Evolutionary conservation across 2,888 invertebrate species (phyloP).

Genomic region (Pyrrhia umbra): DNA sequence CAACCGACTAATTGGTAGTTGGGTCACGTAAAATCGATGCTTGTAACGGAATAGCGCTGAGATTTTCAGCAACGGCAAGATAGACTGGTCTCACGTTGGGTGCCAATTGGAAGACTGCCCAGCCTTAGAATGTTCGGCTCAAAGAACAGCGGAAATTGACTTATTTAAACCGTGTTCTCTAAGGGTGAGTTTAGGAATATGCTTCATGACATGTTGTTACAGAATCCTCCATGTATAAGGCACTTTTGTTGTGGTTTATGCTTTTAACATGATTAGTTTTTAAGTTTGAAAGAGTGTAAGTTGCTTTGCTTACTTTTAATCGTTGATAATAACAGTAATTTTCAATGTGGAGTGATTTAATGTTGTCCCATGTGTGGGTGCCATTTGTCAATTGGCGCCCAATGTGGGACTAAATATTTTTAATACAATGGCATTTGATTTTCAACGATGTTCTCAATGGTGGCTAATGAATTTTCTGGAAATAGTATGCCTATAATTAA

Average conservation of each 20-base stretch:
- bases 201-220: neutral
- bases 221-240: neutral
- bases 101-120: slow-evolving; percentile 64
- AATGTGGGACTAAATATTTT: neutral
- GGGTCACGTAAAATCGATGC: slow-evolving; percentile 57
- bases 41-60: slow-evolving; percentile 42
- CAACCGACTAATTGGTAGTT: slow-evolving; percentile 49
- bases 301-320: neutral
- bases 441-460: neutral
- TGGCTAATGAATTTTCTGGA: neutral
- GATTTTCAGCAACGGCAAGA: slow-evolving; percentile 41
- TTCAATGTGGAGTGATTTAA: neutral
- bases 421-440: neutral
- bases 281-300: neutral
- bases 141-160: slow-evolving; percentile 57
- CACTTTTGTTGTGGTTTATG: neutral
- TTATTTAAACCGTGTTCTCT: slow-evolving; percentile 50
- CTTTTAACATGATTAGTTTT: neutral
- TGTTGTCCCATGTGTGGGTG: slow-evolving; percentile 17
- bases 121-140: slow-evolving; percentile 33
- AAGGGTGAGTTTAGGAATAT: slow-evolving; percentile 15
- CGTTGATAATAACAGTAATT: neutral
- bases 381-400: slow-evolving; percentile 10
- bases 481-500: neutral
- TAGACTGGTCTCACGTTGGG: slow-evolving; percentile 48